Evolutionary conservation across 1,140 invertebrate genomes (phyloP).

Genomic region (Nixonia krombeini): DNA sequence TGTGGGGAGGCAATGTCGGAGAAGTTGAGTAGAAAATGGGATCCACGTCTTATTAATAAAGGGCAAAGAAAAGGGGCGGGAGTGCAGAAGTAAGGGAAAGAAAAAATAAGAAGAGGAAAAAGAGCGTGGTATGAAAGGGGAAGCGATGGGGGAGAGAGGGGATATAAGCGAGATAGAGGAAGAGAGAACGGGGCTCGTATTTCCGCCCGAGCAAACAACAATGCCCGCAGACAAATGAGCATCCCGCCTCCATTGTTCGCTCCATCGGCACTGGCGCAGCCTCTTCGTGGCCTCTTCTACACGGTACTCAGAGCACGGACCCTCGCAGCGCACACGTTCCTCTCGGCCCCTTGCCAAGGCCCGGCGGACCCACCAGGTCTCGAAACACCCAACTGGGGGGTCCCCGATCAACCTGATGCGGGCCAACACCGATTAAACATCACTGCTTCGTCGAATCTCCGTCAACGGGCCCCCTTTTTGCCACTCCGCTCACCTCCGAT

Average conservation of each 20-base stretch:
- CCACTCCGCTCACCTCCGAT: conserved; percentile 6
- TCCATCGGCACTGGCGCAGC: conserved; percentile 59
- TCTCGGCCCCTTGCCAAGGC: conserved; percentile 15
- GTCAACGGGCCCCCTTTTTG: conserved; percentile 47
- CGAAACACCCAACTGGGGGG: conserved; percentile 57
- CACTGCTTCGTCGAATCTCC: conserved; percentile 64
- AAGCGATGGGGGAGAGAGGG: conserved; percentile 11
- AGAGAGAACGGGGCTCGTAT: conserved; percentile 61
- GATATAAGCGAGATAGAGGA: conserved; percentile 32
- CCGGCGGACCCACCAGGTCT: conserved; percentile 30
- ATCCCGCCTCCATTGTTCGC: conserved; percentile 71
- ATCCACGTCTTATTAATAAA: conserved; percentile 28
- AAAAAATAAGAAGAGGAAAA: conserved; percentile 10
- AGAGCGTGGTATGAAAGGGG: conserved; percentile 19
- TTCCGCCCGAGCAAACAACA: conserved; percentile 68
- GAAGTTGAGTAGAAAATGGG: not conserved
- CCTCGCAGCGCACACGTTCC: conserved; percentile 31
- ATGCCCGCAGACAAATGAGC: conserved; percentile 72
- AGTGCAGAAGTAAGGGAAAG: conserved; percentile 21
- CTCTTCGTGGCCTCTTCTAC: conserved; percentile 46
- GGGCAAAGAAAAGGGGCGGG: conserved; percentile 17
- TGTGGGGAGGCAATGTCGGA: conserved; percentile 9
- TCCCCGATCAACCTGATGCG: conserved; percentile 69
- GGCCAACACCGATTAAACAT: conserved; percentile 67
- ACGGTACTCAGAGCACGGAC: conserved; percentile 35